Evolutionary conservation across 2,888 invertebrate genomes (phyloP), one percentile per base, ranked within the genome.

Genomic region (Scaptomyza flava): DNA sequence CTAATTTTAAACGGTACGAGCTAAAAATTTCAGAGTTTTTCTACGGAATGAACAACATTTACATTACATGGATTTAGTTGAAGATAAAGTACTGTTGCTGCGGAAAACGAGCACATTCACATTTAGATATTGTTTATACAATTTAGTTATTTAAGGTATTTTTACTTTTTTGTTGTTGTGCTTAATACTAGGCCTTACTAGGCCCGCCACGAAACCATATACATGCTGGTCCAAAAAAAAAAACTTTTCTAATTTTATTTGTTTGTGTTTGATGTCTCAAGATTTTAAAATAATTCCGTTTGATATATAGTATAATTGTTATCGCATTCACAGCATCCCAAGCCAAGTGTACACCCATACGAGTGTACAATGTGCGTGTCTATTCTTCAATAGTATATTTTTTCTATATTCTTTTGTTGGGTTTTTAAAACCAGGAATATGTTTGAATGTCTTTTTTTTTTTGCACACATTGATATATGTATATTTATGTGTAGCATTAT

Each of bases 31-130:
- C 52, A 43, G 68, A 50, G 42, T 51, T 60, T 63, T 56, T 56
- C 71, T 84, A 70, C 71, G 87, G 82, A 87, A 85, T 81, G 82
- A 83, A 82, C 73, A 87, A 84, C 82, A 87, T 56, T 77, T 81
- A 84, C 69, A 72, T 68, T 68, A 61, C 38, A 70, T 58, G 47
- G 52, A 66, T 53, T 46, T 64, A 66, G 48, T 69, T 48, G 60
- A 75, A 65, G 72, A 72, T 68, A 66, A 66, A 70, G 65, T 69
- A 62, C 60, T 65, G 60, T 63, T 43, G 48, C 47, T 74, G 57
- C 52, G 20, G 50, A 23, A n/a, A 50, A 50, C 63, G 60, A 47
- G 48, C 54, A 66, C 54, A 30, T 67, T 65, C 65, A 79, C 72
- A 77, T 78, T 64, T 43, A 64, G 59, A 67, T 61, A 59, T 52